These are phyloP conservation scores for Drosophila paramelanica DNA, from an alignment of 2,888 invertebrate genomes.

Conservation along the genomic window DNA sequence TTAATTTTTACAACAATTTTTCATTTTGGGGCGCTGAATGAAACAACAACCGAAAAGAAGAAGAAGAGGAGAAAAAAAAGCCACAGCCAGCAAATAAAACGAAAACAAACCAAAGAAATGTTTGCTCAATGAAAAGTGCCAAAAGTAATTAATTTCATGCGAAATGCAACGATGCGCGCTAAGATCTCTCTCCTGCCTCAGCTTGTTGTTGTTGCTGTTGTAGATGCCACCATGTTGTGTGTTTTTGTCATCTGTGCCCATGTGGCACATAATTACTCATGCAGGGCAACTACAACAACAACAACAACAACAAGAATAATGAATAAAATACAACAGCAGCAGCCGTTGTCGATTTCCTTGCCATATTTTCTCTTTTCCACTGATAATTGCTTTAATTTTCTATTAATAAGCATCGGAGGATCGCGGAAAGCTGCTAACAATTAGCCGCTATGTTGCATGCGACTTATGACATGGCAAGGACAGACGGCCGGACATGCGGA, in stretches of 20 bases:
- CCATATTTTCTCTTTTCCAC: constrained; percentile 62
- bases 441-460: constrained; percentile 81
- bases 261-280: constrained; percentile 79
- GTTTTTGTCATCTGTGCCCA: constrained; percentile 75
- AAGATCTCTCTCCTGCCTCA: constrained; percentile 5
- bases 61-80: constrained; percentile 18
- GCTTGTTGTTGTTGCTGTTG: constrained; percentile 9
- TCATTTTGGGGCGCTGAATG: constrained; percentile 73
- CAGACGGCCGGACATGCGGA: constrained; percentile 25
- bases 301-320: background rate
- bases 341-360: constrained; percentile 69
- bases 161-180: constrained; percentile 79
- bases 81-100: constrained; percentile 15
- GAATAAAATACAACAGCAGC: constrained; percentile 2
- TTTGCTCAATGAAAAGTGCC: constrained; percentile 82
- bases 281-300: constrained; percentile 36
- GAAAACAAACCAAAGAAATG: constrained; percentile 58
- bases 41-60: constrained; percentile 41
- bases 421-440: constrained; percentile 76
- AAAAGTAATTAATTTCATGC: constrained; percentile 81
- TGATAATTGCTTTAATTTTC: constrained; percentile 82
- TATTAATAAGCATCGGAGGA: constrained; percentile 76
- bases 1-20: constrained; percentile 79
- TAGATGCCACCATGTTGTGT: constrained; percentile 49
- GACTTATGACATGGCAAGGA: constrained; percentile 75